A percentile compares a stretch with the other conserved stretches of the same genome.
Evolutionary conservation across 2,888 invertebrate genomes (phyloP).

Genomic region (Epiperipatus broadwayi): DNA sequence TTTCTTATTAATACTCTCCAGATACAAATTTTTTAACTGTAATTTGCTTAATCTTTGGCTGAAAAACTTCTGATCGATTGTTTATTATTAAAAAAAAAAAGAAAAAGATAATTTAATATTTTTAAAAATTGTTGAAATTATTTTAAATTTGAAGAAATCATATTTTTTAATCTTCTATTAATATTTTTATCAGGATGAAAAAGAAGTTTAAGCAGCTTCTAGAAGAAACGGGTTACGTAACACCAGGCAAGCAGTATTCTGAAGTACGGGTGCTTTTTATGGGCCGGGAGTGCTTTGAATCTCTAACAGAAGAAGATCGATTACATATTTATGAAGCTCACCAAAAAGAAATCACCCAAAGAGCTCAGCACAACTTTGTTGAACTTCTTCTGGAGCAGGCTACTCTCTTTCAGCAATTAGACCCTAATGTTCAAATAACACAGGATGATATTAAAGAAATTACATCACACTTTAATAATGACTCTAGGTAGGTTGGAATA

Average conservation of each 20-base stretch:
- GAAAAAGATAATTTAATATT: too few species aligned
- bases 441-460: slow-evolving; percentile 86
- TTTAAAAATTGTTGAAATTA: neutral
- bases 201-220: slow-evolving; percentile 79
- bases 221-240: slow-evolving; percentile 82
- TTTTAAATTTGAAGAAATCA: slow-evolving; percentile 3
- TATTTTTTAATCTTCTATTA: neutral
- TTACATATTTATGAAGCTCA: slow-evolving; percentile 82
- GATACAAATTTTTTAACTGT: too few species aligned
- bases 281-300: slow-evolving; percentile 85
- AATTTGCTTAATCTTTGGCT: too few species aligned
- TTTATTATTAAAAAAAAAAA: too few species aligned
- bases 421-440: slow-evolving; percentile 68
- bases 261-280: slow-evolving; percentile 68
- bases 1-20: too few species aligned
- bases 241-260: slow-evolving; percentile 75
- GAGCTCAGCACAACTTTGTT: slow-evolving; percentile 70
- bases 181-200: slow-evolving; percentile 47
- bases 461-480: slow-evolving; percentile 71
- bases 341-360: slow-evolving; percentile 68
- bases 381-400: slow-evolving; percentile 79
- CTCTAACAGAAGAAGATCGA: slow-evolving; percentile 68
- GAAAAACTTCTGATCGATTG: too few species aligned
- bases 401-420: slow-evolving; percentile 77
- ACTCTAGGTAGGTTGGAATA: slow-evolving; percentile 54